Conservation (phyloP, 2,113 vertebrate species). For the Pelecanus crispus region DNA sequence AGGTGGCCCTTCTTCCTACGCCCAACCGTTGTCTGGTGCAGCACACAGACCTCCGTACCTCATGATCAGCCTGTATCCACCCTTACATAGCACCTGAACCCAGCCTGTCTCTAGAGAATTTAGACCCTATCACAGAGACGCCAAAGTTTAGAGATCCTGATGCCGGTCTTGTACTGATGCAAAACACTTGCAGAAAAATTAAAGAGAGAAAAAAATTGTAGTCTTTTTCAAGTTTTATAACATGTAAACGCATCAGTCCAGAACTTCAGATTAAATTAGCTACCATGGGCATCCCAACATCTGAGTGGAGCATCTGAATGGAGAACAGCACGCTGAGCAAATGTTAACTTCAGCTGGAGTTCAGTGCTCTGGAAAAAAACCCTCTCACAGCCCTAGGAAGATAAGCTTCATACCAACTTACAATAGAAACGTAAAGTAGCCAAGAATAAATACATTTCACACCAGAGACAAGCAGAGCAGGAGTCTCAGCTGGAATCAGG, state of each 20-base stretch:
- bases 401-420: background rate
- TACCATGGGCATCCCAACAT: background rate
- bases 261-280: background rate
- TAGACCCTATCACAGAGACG: background rate
- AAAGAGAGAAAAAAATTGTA: background rate
- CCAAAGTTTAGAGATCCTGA: background rate
- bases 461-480: background rate
- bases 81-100: no score
- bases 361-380: background rate
- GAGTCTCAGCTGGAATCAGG: background rate
- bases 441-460: background rate
- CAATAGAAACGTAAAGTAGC: background rate
- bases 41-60: background rate
- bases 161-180: background rate
- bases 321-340: background rate
- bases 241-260: background rate
- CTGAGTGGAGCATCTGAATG: background rate
- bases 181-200: background rate
- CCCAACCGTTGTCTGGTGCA: background rate
- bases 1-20: background rate
- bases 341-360: background rate
- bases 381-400: background rate
- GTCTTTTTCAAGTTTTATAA: background rate
- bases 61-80: background rate
- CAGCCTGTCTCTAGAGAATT: background rate